Conservation (phyloP, 2,888 invertebrate species). For the Boloria euphrosyne region DNA sequence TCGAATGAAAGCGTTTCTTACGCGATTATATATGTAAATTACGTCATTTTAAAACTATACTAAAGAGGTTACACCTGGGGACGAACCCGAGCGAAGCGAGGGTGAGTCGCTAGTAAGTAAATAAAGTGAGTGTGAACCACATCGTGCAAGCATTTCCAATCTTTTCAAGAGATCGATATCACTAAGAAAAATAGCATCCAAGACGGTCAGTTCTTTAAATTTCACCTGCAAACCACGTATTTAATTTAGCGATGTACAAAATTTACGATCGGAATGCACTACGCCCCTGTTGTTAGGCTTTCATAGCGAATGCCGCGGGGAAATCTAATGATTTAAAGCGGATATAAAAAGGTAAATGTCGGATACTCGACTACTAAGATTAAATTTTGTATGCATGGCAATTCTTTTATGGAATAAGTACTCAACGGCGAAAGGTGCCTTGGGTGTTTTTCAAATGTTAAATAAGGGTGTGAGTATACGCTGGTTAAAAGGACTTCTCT, state of each 20-base stretch:
- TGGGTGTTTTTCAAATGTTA: constrained; percentile 18
- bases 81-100: too few species aligned
- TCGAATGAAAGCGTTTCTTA: too few species aligned
- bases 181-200: constrained; percentile 26
- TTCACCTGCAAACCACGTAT: constrained; percentile 77
- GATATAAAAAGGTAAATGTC: constrained; percentile 41
- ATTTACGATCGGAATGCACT: constrained; percentile 50
- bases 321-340: constrained; percentile 48
- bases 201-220: constrained; percentile 49
- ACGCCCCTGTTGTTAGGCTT: constrained; percentile 38
- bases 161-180: constrained; percentile 55
- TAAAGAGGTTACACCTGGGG: too few species aligned
- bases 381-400: constrained; percentile 39
- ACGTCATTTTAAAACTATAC: too few species aligned
- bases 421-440: constrained; percentile 20
- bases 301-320: constrained; percentile 43
- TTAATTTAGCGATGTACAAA: constrained; percentile 70
- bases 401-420: constrained; percentile 27
- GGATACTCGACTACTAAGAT: constrained; percentile 36
- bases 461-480: constrained; percentile 2
- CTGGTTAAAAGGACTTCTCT: not conserved
- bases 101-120: too few species aligned
- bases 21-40: too few species aligned
- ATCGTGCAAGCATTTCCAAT: constrained; percentile 6
- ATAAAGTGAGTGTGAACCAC: too few species aligned